Evolutionary conservation across 2,888 invertebrate genomes (phyloP), one percentile per base, ranked within the genome.

Genomic region (Mechanitis mazaeus): DNA sequence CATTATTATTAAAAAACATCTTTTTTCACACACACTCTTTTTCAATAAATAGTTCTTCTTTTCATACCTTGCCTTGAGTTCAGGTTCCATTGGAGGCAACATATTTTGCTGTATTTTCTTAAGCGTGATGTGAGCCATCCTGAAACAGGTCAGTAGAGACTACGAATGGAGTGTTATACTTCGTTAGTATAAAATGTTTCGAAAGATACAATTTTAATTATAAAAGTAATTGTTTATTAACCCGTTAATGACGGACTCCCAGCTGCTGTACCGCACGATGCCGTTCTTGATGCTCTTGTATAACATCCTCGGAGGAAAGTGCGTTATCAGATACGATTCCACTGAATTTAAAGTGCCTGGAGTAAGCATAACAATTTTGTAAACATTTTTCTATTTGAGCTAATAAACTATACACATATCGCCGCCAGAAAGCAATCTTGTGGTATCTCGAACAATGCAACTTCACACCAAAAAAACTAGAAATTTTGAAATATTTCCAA

Each of bases 201-300:
- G 7, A 38, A 38, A 38, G 7, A 5, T 47, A 20, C 20, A 20
- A 20, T 20, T 20, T 20, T 20, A 20, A 20, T 20, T 20, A 20
- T 20, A 20, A 20, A 20, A 20, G 12, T 46, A 33, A 35, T 12
- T n/a, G 6, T 20, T 11, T 1, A 12, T 42, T 42, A 1, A 86
- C 87, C 96, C 94, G 79, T 96, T 90, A 6, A 98, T 92, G 0
- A 95, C 92, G 0, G 97, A 97, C 77, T 96, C 94, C 94, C 96
- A 98, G 0, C 98, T 98, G 33, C 95, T 97, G 77, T 93, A 95
- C 83, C 98, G 94, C 45, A 95, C 74, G 4, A 78, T 68, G 0
- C 95, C 85, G 7, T 61, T 66, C 12, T 64, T 64, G 3, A 68
- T 58, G 45, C 9, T 72, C 71, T 54, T 74, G 92, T 1, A 65